Conservation (phyloP, 2,113 vertebrate genomes). For the Dendrocopos noguchii region DNA sequence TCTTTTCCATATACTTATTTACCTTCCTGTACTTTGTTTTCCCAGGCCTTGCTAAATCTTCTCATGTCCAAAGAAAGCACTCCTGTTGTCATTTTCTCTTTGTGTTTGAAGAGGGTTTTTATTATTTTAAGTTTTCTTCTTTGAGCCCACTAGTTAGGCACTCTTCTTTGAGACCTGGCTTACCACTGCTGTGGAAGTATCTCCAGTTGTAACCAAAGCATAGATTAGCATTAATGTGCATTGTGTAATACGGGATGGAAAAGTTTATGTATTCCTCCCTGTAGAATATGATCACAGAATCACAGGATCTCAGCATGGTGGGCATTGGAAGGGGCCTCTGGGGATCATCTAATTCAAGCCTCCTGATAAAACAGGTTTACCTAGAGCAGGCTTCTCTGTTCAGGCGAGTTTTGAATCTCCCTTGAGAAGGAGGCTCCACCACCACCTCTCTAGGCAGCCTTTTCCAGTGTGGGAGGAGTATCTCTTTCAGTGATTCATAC, state of each 20-base stretch:
- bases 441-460: too few relatives aligned
- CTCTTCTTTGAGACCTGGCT: not conserved
- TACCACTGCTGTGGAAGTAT: not conserved
- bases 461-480: too few relatives aligned
- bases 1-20: not conserved
- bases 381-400: too few relatives aligned
- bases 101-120: not conserved
- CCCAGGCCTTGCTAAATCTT: not conserved
- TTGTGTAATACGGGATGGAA: not conserved
- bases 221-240: not conserved
- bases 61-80: not conserved
- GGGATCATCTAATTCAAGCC: too few relatives aligned
- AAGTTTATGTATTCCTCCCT: not conserved
- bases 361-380: too few relatives aligned
- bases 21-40: not conserved
- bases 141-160: not conserved
- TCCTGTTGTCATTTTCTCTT: not conserved
- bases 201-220: not conserved
- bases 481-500: too few relatives aligned
- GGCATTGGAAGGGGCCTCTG: too few relatives aligned
- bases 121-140: not conserved
- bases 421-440: too few relatives aligned
- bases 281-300: not conserved
- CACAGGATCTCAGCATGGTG: too few relatives aligned
- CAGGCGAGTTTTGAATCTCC: too few relatives aligned